phyloP scores from a whole-genome alignment of 2,797 vertebrate genomes.

The Hirundo rustica region DNA sequence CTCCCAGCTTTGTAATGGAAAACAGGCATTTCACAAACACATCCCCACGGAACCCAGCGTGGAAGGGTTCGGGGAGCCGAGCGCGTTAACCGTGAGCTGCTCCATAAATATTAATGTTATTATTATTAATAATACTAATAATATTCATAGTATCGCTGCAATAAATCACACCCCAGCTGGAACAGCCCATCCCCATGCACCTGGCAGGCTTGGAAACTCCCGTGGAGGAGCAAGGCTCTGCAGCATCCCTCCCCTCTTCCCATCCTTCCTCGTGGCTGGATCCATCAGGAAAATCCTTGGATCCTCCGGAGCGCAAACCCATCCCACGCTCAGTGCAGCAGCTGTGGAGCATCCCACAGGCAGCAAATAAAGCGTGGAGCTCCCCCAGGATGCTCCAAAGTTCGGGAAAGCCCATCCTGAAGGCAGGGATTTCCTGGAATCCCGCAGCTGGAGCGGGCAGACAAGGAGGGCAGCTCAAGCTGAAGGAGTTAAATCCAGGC shows the following conservation, averaged over 20 bases:
- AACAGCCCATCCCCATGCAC: background rate
- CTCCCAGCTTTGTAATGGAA: conserved; percentile 54
- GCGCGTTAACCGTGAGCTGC: background rate
- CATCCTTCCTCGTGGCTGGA: background rate
- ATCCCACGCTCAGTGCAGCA: background rate
- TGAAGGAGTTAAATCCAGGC: background rate
- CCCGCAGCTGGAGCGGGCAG: background rate
- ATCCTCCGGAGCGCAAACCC: background rate
- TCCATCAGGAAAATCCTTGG: background rate
- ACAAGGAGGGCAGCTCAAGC: background rate
- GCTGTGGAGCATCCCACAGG: background rate
- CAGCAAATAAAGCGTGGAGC: background rate
- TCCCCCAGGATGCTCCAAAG: background rate
- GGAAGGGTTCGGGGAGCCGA: background rate
- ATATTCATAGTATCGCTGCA: background rate
- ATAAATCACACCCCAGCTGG: background rate
- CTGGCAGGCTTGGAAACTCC: background rate
- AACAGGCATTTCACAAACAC: conserved; percentile 53
- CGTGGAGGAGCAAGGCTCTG: background rate
- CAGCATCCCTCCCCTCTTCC: background rate
- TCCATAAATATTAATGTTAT: background rate
- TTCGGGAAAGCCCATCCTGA: background rate
- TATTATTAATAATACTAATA: background rate
- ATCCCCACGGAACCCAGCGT: background rate
- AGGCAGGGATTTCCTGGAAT: background rate